Percentiles rank a stretch among this genome's conserved stretches.
Conservation (phyloP, 2,797 vertebrate genomes). For the Echiichthys vipera region DNA sequence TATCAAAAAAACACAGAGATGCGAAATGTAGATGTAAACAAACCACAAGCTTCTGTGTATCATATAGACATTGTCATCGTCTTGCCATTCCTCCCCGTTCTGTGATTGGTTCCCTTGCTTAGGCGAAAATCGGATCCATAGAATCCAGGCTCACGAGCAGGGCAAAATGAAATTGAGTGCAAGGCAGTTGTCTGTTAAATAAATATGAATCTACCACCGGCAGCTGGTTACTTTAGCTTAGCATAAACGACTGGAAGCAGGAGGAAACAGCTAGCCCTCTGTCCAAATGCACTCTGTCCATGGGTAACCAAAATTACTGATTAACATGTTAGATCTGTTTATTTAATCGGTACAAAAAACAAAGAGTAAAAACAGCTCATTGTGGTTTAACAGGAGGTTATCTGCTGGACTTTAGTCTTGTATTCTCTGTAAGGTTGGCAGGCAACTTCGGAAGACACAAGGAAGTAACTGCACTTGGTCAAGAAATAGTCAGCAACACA, state of each 20-base stretch:
- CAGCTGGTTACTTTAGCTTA: no score
- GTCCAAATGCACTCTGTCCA: neutral
- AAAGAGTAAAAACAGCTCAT: neutral
- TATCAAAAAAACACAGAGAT: no score
- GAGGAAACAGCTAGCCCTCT: neutral
- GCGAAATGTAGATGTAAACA: no score
- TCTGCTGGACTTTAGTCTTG: neutral
- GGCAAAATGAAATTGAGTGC: no score
- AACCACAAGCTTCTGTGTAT: no score
- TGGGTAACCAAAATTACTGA: neutral
- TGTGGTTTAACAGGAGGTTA: no score
- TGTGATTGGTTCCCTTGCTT: no score
- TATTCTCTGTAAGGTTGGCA: neutral
- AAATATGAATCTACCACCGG: neutral
- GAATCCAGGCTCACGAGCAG: no score
- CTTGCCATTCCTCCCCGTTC: no score
- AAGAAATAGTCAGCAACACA: neutral
- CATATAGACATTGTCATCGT: no score
- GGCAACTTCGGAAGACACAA: neutral
- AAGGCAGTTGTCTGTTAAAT: neutral
- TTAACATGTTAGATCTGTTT: neutral
- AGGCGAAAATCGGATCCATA: no score
- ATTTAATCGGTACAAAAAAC: neutral
- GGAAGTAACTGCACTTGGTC: neutral
- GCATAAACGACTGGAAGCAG: neutral